Evolutionary conservation across 2,113 vertebrate species (phyloP).

Genomic region (Larimichthys polyactis): DNA sequence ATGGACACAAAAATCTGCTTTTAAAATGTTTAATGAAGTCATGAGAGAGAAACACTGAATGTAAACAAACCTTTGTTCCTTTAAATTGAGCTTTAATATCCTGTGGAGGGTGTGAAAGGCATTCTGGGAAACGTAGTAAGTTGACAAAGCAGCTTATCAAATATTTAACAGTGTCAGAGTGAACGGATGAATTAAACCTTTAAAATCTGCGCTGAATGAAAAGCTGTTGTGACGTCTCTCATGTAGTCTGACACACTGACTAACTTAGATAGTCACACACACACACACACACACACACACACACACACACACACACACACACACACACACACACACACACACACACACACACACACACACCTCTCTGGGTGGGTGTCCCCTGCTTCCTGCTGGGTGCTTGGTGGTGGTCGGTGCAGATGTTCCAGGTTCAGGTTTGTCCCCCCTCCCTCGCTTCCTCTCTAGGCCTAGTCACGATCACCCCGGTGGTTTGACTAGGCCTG

Average conservation of each 20-base stretch:
- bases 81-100: no score
- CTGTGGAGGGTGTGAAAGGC: no score
- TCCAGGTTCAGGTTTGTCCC: slow-evolving; percentile 74
- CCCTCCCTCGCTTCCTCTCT: neutral
- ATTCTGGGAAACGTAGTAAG: slow-evolving; percentile 22
- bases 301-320: slow-evolving; percentile 11
- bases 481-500: slow-evolving; percentile 74
- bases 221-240: slow-evolving; percentile 64
- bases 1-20: no score
- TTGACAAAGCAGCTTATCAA: no score
- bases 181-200: neutral
- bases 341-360: slow-evolving; percentile 14
- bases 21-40: no score
- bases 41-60: no score
- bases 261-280: no score
- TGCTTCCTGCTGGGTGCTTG: slow-evolving; percentile 76
- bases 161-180: neutral
- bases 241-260: slow-evolving; percentile 21
- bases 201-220: neutral
- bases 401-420: slow-evolving; percentile 78
- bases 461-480: slow-evolving; percentile 70
- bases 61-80: no score
- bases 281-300: slow-evolving; percentile 13
- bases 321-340: slow-evolving; percentile 10
- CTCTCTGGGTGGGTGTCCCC: slow-evolving; percentile 29